phyloP scores from a whole-genome alignment of 2,113 vertebrate species.

The Nibea coibor region DNA sequence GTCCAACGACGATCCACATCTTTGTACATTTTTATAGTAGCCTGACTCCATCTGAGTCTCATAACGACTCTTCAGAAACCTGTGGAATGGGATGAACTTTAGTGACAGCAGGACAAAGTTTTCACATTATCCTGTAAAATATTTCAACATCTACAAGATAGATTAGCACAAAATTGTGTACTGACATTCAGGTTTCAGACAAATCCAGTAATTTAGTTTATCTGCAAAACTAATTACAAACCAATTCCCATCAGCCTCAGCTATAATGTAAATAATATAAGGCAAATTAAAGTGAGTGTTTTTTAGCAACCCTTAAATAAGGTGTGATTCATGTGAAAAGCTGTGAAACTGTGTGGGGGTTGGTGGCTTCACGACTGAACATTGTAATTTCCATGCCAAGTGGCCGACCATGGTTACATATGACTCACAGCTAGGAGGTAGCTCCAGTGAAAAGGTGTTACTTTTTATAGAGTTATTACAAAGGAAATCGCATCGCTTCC shows the following conservation, averaged over 20 bases:
- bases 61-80: too few relatives aligned
- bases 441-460: not conserved
- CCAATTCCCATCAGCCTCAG: too few relatives aligned
- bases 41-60: too few relatives aligned
- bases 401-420: not conserved
- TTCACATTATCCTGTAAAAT: too few relatives aligned
- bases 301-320: conserved; percentile 7
- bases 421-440: not conserved
- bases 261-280: too few relatives aligned
- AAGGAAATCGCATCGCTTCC: not conserved
- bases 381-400: not conserved
- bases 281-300: not conserved
- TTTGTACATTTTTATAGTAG: too few relatives aligned
- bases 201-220: too few relatives aligned
- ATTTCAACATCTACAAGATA: too few relatives aligned
- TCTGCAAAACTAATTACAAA: too few relatives aligned
- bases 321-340: not conserved
- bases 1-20: too few relatives aligned
- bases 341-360: not conserved
- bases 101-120: not conserved
- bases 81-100: not conserved
- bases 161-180: too few relatives aligned
- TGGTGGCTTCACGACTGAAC: not conserved
- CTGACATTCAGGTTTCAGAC: too few relatives aligned
- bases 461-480: not conserved